Conservation (phyloP, 2,888 invertebrate genomes). For the Marasmarcha lunaedactyla region DNA sequence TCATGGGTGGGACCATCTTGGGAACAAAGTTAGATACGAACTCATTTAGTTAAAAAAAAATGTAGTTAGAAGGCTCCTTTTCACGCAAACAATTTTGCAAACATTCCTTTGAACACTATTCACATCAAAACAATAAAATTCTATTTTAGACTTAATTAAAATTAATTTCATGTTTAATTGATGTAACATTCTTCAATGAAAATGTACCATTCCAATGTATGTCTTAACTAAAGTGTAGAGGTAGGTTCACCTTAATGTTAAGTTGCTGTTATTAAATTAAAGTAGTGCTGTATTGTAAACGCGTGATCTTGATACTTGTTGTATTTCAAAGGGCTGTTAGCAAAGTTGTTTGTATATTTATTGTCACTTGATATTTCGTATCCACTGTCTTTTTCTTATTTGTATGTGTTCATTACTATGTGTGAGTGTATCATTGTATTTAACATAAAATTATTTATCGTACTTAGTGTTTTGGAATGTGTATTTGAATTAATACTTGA, state of each 20-base stretch:
- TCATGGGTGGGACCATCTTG: slow-evolving; percentile 70
- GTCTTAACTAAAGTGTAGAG: slow-evolving; percentile 52
- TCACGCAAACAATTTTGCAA: slow-evolving; percentile 43
- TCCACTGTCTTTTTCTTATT: slow-evolving; percentile 31
- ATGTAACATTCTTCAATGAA: slow-evolving; percentile 60
- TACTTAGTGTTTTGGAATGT: slow-evolving; percentile 18
- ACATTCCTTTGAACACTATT: slow-evolving; percentile 21
- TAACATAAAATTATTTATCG: slow-evolving; percentile 10
- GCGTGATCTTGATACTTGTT: too few species aligned
- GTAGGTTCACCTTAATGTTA: slow-evolving; percentile 56
- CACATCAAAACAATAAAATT: slow-evolving; percentile 11
- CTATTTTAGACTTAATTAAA: too few species aligned
- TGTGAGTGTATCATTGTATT: slow-evolving; percentile 28
- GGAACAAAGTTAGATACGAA: slow-evolving; percentile 67
- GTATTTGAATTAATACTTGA: slow-evolving; percentile 12
- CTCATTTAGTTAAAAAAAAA: slow-evolving; percentile 44
- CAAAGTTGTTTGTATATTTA: slow-evolving; percentile 49
- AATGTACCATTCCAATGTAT: slow-evolving; percentile 68
- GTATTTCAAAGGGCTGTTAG: slow-evolving; percentile 29
- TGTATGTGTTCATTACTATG: slow-evolving; percentile 28
- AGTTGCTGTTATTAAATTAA: slow-evolving; percentile 25
- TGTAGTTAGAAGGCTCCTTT: slow-evolving; percentile 43
- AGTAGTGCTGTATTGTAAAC: slow-evolving; percentile 8
- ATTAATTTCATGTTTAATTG: slow-evolving; percentile 17
- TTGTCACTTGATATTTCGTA: slow-evolving; percentile 32